Conservation (phyloP, 2,888 invertebrate genomes). For the Tetranychus truncatus region DNA sequence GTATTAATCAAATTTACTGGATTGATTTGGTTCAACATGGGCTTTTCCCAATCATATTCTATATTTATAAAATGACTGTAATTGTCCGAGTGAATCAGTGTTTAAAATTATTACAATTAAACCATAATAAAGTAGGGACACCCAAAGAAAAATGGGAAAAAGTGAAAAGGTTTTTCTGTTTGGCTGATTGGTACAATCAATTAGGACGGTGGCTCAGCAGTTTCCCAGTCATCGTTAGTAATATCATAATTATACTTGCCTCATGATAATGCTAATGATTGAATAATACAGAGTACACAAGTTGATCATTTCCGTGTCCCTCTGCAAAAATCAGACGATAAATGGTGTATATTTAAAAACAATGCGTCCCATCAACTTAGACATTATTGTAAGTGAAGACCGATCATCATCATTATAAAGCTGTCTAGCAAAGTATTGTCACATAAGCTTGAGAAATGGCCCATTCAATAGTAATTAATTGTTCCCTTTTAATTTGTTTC, state of each 20-base stretch:
- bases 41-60: not conserved
- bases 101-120: no score
- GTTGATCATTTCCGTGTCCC: not conserved
- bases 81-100: not conserved
- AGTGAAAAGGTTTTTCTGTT: not conserved
- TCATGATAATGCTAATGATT: not conserved
- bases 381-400: no score
- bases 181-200: not conserved
- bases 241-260: not conserved
- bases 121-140: no score
- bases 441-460: not conserved
- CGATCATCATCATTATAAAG: no score
- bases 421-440: not conserved
- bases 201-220: not conserved
- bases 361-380: not conserved
- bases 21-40: not conserved
- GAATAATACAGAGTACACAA: no score
- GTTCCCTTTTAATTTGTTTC: not conserved
- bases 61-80: not conserved
- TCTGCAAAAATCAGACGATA: not conserved
- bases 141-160: no score
- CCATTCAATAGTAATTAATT: no score
- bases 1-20: not conserved
- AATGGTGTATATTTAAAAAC: not conserved
- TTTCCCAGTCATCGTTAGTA: not conserved